Conservation (phyloP, 2,113 vertebrate species). For the Neogale vison region DNA sequence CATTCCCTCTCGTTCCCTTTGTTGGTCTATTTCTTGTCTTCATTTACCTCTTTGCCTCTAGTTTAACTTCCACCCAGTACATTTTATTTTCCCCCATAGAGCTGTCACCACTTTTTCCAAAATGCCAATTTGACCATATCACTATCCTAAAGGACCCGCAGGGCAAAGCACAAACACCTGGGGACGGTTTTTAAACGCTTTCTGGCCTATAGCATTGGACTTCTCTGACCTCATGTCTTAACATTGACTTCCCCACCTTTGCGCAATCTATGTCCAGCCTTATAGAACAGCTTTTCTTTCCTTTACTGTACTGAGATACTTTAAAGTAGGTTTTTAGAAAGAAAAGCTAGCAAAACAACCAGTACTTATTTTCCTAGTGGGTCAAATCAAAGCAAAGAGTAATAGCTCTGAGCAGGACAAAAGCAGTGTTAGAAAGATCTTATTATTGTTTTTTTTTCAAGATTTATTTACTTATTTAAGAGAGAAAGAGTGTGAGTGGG, state of each 20-base stretch:
- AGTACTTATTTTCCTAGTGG: neutral
- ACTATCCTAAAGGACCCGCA: neutral
- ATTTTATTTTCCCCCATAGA: neutral
- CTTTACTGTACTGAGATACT: neutral
- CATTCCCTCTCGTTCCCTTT: neutral
- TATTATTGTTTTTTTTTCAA: too few relatives aligned
- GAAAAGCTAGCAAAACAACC: neutral
- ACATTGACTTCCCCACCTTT: neutral
- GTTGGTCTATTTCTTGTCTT: neutral
- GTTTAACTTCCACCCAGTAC: neutral
- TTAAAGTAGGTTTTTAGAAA: constrained; percentile 1
- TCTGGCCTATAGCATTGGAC: neutral
- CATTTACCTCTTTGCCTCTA: neutral
- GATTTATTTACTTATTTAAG: too few relatives aligned
- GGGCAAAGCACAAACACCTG: neutral
- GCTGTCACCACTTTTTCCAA: neutral
- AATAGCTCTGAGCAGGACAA: neutral
- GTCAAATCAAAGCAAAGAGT: neutral
- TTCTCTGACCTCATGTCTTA: neutral
- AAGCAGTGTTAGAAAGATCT: neutral
- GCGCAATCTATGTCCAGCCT: neutral
- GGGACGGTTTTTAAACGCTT: neutral
- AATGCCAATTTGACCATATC: neutral
- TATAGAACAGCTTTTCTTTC: neutral
- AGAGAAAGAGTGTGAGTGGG: too few relatives aligned